These are phyloP conservation scores for Oscheius onirici DNA, from an alignment of 2,888 invertebrate species.

Conservation along the genomic window DNA sequence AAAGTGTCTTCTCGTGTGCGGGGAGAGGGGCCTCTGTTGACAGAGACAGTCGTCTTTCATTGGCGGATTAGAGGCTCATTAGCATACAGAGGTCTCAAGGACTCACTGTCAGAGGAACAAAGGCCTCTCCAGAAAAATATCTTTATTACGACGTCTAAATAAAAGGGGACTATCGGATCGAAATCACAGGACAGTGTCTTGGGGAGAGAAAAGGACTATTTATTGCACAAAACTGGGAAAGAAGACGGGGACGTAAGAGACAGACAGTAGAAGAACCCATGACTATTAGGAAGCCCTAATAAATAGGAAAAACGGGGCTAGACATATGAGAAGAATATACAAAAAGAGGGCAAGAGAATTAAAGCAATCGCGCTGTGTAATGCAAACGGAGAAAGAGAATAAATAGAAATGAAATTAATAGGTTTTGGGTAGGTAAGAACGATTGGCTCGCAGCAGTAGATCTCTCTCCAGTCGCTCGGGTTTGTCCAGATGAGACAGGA, in stretches of 20 bases:
- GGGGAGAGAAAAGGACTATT: neutral
- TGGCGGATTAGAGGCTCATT: conserved; percentile 30
- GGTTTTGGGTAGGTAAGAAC: conserved; percentile 34
- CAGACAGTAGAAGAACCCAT: conserved; percentile 19
- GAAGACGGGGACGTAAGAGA: conserved; percentile 3
- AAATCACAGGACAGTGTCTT: neutral
- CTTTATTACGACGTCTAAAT: neutral
- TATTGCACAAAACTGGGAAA: neutral
- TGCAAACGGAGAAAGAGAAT: conserved; percentile 17
- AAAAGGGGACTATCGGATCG: neutral
- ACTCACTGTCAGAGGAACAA: conserved; percentile 1
- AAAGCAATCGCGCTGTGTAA: conserved; percentile 32
- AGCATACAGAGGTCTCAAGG: conserved; percentile 26
- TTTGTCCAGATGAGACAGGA: conserved; percentile 38
- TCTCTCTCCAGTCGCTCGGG: conserved; percentile 48
- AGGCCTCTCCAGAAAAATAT: conserved; percentile 9
- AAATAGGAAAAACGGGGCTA: neutral
- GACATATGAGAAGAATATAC: conserved; percentile 10
- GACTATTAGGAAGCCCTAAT: conserved; percentile 10
- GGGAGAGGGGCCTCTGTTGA: conserved; percentile 6
- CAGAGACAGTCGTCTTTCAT: conserved; percentile 29
- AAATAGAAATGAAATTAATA: conserved; percentile 18
- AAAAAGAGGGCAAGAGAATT: conserved; percentile 28
- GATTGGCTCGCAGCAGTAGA: conserved; percentile 48
- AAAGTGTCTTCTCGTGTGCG: neutral